A percentile compares a stretch with the other conserved stretches of the same genome.
phyloP scores from a whole-genome alignment of 2,888 invertebrate species.

The Drosophila ezoana region DNA sequence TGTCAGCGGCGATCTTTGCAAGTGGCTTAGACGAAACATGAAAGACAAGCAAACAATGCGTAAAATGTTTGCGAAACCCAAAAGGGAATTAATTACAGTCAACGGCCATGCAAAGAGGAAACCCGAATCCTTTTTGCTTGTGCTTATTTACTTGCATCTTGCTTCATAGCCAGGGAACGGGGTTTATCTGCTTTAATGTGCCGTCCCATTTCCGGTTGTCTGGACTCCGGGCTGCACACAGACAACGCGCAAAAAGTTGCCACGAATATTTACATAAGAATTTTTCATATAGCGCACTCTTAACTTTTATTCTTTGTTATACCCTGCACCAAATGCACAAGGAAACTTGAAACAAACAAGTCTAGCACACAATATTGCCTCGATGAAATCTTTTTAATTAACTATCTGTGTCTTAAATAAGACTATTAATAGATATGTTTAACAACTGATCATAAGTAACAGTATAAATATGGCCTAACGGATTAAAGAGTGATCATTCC shows the following conservation, averaged over 20 bases:
- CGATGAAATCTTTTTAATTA: too few species aligned
- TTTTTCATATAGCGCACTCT: conserved; percentile 41
- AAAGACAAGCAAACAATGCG: conserved; percentile 79
- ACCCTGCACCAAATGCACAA: conserved; percentile 15
- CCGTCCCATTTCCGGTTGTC: conserved; percentile 54
- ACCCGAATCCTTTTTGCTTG: conserved; percentile 36
- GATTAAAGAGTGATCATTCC: too few species aligned
- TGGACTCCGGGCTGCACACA: conserved; percentile 24
- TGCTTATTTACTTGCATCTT: conserved; percentile 37
- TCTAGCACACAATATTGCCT: conserved; percentile 4
- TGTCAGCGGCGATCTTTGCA: conserved; percentile 71
- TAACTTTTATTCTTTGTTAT: conserved; percentile 43
- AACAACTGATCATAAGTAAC: too few species aligned
- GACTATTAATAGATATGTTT: too few species aligned
- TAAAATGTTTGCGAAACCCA: conserved; percentile 74
- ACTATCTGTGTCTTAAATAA: too few species aligned
- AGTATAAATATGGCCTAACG: too few species aligned
- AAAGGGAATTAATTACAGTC: conserved; percentile 81
- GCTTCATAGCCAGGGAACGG: conserved; percentile 6
- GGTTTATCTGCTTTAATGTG: conserved; percentile 43
- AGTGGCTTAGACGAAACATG: conserved; percentile 70
- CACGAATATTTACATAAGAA: conserved; percentile 63
- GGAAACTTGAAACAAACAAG: conserved; percentile 20
- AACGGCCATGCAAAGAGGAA: conserved; percentile 37
- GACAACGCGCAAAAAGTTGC: conserved; percentile 53